Conservation (phyloP, 2,113 vertebrate genomes). For the Hemibagrus wyckioides region DNA sequence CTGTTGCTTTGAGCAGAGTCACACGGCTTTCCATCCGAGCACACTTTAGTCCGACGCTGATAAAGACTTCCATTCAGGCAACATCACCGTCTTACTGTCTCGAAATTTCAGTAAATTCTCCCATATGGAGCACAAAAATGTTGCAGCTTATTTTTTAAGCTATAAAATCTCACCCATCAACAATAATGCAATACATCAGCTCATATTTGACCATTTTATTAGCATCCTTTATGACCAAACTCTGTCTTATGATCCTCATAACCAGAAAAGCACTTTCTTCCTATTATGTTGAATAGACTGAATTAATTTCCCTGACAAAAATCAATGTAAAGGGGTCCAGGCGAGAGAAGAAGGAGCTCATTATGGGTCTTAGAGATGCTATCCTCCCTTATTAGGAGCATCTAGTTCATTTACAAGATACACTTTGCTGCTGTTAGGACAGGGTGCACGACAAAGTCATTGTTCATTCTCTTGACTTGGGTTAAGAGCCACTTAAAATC, state of each 20-base stretch:
- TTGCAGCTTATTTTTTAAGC: background rate
- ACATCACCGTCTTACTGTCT: too few relatives aligned
- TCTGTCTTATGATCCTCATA: constrained; percentile 53
- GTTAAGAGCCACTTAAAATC: constrained; percentile 67
- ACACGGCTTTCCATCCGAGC: background rate
- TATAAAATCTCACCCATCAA: background rate
- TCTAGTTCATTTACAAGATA: constrained; percentile 65
- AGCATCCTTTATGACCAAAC: constrained; percentile 9
- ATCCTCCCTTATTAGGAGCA: constrained; percentile 59
- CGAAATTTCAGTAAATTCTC: background rate
- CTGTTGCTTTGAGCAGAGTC: background rate
- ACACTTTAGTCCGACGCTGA: background rate
- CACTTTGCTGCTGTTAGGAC: constrained; percentile 57
- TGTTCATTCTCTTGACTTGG: constrained; percentile 59
- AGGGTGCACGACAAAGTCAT: constrained; percentile 61
- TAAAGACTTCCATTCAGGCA: background rate
- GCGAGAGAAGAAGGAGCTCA: constrained; percentile 60
- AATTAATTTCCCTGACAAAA: constrained; percentile 72
- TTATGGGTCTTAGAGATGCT: constrained; percentile 58
- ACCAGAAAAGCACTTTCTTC: constrained; percentile 55
- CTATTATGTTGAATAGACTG: constrained; percentile 59
- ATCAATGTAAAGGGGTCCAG: constrained; percentile 65
- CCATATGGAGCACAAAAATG: background rate
- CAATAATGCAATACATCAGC: constrained; percentile 10
- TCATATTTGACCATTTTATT: constrained; percentile 4